Conservation (phyloP, 2,113 vertebrate genomes). For the Leucopternis melanops region DNA sequence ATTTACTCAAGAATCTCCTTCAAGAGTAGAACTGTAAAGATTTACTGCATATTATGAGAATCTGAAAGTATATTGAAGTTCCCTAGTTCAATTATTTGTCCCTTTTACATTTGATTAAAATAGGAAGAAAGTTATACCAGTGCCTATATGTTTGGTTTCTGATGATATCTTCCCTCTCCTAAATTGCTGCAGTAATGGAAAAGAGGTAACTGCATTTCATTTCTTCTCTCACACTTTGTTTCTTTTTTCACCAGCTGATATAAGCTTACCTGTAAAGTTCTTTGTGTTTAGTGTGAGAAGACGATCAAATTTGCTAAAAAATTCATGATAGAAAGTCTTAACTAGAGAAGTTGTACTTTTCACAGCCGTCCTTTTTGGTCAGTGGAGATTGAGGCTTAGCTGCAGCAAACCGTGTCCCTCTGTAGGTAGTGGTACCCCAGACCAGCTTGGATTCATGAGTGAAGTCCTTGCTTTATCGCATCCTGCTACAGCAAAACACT, state of each 20-base stretch:
- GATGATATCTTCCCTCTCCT: not conserved
- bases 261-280: not conserved
- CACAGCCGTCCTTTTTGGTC: not conserved
- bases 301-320: not conserved
- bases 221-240: not conserved
- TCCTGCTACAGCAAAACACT: not conserved
- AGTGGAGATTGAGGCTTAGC: not conserved
- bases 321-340: not conserved
- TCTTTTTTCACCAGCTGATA: not conserved
- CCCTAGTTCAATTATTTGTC: slow-evolving; percentile 24
- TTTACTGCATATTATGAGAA: slow-evolving; percentile 49
- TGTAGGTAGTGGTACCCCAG: not conserved
- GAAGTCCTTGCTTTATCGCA: not conserved
- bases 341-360: not conserved
- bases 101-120: not conserved
- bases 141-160: not conserved
- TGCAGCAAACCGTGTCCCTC: not conserved
- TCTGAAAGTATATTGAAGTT: slow-evolving; percentile 12
- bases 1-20: slow-evolving; percentile 53
- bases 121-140: not conserved
- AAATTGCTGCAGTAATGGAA: not conserved
- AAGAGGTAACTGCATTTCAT: not conserved
- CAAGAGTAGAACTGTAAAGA: slow-evolving; percentile 35
- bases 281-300: not conserved
- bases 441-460: not conserved